Evolutionary conservation across 2,113 vertebrate genomes (phyloP).

Genomic region (Heterotis niloticus): DNA sequence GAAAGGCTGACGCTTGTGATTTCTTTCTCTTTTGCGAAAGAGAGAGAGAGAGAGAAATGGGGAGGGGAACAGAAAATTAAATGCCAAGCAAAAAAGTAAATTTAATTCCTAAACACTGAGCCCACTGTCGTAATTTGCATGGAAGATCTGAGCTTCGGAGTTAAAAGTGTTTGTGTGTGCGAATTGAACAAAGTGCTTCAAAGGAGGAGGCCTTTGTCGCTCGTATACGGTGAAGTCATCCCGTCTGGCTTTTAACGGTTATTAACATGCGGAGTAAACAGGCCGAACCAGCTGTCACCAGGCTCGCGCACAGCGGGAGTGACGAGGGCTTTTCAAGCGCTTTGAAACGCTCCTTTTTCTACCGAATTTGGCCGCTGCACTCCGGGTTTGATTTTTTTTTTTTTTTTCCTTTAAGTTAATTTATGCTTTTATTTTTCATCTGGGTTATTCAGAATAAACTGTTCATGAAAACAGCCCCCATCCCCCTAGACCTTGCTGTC

Average conservation of each 20-base stretch:
- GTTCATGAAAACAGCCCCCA: neutral
- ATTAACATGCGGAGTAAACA: conserved; percentile 20
- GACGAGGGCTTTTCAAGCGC: conserved; percentile 3
- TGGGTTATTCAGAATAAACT: conserved; percentile 2
- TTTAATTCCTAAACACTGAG: neutral
- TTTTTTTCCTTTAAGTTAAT: neutral
- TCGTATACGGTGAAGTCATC: neutral
- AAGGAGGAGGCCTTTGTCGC: neutral
- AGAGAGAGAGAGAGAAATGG: neutral
- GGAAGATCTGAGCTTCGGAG: conserved; percentile 4
- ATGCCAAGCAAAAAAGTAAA: neutral
- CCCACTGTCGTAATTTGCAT: conserved; percentile 10
- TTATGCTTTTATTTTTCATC: conserved; percentile 11
- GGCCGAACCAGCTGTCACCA: conserved; percentile 14
- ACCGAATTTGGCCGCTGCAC: neutral
- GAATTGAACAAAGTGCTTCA: neutral
- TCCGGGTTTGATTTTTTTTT: neutral
- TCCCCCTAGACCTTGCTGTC: neutral
- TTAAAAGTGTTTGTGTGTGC: neutral
- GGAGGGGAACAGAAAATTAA: neutral
- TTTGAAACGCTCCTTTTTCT: conserved; percentile 16
- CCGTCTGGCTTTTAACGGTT: neutral
- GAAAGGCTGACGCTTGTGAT: neutral
- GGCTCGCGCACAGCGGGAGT: conserved; percentile 5
- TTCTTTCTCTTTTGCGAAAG: neutral